phyloP scores from a whole-genome alignment of 2,113 vertebrate genomes.

The Onychostoma macrolepis region DNA sequence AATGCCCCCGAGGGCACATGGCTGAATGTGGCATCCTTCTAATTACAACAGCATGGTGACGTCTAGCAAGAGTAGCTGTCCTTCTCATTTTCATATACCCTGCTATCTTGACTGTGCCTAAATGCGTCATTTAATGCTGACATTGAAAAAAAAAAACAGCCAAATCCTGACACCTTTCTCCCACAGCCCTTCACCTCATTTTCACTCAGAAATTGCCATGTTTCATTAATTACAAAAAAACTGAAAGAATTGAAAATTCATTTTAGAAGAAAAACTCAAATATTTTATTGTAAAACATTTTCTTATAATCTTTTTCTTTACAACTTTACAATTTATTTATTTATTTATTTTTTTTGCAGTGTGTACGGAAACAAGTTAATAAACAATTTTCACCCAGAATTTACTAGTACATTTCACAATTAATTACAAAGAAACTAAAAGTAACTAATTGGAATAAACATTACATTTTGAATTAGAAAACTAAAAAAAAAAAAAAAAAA shows the following conservation, averaged over 20 bases:
- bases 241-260: no score
- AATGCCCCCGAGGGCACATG: conserved; percentile 39
- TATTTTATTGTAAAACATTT: no score
- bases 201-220: not conserved
- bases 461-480: no score
- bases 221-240: no score
- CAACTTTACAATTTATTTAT: no score
- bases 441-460: not conserved
- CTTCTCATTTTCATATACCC: conserved; percentile 18
- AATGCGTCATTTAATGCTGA: conserved; percentile 35
- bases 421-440: not conserved
- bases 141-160: conserved; percentile 21
- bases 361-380: no score
- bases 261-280: no score
- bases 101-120: conserved; percentile 38
- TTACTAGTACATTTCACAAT: no score
- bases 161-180: not conserved
- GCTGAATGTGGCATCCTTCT: conserved; percentile 39
- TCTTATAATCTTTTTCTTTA: no score
- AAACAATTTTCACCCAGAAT: no score
- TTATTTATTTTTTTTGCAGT: no score
- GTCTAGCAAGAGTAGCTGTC: conserved; percentile 40
- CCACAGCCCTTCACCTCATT: not conserved
- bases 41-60: conserved; percentile 51
- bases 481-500: no score